A percentile compares a stretch with the other conserved stretches of the same genome.
Conservation (phyloP, 2,113 vertebrate genomes). For the Epinephelus cyanopodus region DNA sequence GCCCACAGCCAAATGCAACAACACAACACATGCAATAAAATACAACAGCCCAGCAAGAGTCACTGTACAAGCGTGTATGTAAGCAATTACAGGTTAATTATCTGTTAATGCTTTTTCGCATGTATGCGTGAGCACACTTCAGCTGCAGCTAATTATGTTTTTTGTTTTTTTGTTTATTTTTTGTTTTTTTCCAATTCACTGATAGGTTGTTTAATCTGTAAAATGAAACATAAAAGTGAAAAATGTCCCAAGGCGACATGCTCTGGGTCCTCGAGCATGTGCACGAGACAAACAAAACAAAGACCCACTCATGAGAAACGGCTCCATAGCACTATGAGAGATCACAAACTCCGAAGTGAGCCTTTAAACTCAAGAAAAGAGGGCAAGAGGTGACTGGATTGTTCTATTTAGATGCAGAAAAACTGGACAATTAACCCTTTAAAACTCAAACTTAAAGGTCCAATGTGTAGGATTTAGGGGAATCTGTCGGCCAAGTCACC, state of each 20-base stretch:
- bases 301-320: neutral
- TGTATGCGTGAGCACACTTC: neutral
- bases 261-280: neutral
- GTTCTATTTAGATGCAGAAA: too few species aligned
- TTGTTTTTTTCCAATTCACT: neutral
- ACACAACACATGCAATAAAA: neutral
- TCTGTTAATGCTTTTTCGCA: neutral
- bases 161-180: too few species aligned
- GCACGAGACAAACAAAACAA: neutral
- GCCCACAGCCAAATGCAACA: neutral
- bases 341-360: neutral
- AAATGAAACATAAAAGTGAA: neutral
- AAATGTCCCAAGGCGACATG: neutral
- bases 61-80: neutral
- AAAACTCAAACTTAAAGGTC: too few species aligned
- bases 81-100: constrained; percentile 1
- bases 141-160: too few species aligned
- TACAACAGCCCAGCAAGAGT: neutral
- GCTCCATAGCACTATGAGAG: neutral
- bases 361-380: neutral
- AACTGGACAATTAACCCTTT: too few species aligned
- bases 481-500: too few species aligned
- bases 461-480: too few species aligned
- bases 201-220: neutral
- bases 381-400: too few species aligned